Evolutionary conservation across 1,140 invertebrate species (phyloP).

Genomic region (Drosophila subobscura): DNA sequence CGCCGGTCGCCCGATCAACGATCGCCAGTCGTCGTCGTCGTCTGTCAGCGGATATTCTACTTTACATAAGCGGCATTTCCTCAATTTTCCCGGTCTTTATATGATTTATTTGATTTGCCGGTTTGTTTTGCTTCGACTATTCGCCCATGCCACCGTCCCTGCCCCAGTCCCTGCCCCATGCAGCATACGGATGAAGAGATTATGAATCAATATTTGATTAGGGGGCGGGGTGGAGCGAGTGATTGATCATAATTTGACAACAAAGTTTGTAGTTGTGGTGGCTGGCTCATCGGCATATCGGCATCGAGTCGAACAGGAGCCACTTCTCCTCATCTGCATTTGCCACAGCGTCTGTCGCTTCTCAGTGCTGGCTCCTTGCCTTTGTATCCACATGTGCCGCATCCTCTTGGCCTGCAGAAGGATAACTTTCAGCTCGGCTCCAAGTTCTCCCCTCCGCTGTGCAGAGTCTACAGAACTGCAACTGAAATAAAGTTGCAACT

Average conservation of each 20-base stretch:
- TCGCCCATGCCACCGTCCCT: conserved; percentile 10
- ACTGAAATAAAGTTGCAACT: neutral
- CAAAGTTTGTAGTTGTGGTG: conserved; percentile 2
- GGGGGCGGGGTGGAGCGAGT: too few species aligned
- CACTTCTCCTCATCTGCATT: too few species aligned
- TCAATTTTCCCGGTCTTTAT: conserved; percentile 68
- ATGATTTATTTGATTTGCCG: conserved; percentile 38
- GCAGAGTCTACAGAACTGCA: conserved; percentile 3
- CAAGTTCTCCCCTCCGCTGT: neutral
- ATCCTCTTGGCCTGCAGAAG: too few species aligned
- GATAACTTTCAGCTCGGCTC: too few species aligned
- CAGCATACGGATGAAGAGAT: neutral
- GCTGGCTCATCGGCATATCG: neutral
- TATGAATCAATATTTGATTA: too few species aligned
- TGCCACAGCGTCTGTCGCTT: too few species aligned
- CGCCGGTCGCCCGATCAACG: too few species aligned
- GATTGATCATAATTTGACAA: neutral
- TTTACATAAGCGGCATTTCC: conserved; percentile 79
- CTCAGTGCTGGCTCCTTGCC: too few species aligned
- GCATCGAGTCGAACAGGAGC: too few species aligned
- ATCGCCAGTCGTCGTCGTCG: conserved; percentile 1
- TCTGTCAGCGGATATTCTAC: conserved; percentile 74
- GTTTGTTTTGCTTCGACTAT: conserved; percentile 53
- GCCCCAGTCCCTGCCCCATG: conserved; percentile 4
- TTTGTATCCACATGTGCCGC: too few species aligned